Conservation (phyloP, 92 coral and sea anemone genomes). For the Isaurus tuberculatus region DNA sequence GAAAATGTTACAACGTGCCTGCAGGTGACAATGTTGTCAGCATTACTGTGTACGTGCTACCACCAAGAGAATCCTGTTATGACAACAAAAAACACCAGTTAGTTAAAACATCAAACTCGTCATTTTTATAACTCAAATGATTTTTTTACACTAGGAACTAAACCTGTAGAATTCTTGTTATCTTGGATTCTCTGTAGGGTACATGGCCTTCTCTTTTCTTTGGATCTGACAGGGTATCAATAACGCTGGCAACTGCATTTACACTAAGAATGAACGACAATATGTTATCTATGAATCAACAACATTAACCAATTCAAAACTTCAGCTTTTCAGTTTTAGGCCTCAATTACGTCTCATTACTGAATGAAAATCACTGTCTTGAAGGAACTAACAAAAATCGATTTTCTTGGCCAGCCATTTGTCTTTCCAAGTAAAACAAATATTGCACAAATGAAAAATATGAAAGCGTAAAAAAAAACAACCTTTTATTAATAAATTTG, state of each 20-base stretch:
- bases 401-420: too few species aligned
- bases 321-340: too few species aligned
- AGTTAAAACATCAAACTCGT: neutral
- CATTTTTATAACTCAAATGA: neutral
- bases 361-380: too few species aligned
- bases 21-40: slow-evolving; percentile 93
- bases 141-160: neutral
- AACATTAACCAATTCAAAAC: neutral
- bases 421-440: too few species aligned
- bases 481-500: slow-evolving; percentile 80
- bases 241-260: slow-evolving; percentile 81
- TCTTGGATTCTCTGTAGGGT: slow-evolving; percentile 89
- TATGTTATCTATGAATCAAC: neutral
- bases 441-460: too few species aligned
- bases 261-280: slow-evolving; percentile 60
- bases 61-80: slow-evolving; percentile 94
- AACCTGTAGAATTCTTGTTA: slow-evolving; percentile 95
- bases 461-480: neutral
- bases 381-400: too few species aligned
- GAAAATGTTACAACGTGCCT: slow-evolving; percentile 58
- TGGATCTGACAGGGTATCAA: slow-evolving; percentile 80
- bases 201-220: slow-evolving; percentile 78
- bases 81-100: neutral
- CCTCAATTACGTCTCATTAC: too few species aligned
- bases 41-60: slow-evolving; percentile 86